Conservation (phyloP, 2,797 vertebrate species). For the Acomys russatus region DNA sequence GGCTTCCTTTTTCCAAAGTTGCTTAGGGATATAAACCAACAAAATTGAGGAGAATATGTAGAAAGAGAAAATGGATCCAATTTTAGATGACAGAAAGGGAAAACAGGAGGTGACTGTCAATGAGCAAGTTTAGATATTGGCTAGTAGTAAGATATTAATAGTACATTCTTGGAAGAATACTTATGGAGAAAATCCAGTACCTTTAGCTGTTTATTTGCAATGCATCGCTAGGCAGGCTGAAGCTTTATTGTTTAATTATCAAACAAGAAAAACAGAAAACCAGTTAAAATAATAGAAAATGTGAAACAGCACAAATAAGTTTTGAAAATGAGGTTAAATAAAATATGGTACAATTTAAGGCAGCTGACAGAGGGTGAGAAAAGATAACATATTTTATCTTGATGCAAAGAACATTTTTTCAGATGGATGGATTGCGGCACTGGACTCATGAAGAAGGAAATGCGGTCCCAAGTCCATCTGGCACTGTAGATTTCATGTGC, state of each 20-base stretch:
- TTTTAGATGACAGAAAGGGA: constrained; percentile 12
- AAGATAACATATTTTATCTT: constrained; percentile 46
- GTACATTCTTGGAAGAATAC: constrained; percentile 56
- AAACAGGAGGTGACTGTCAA: constrained; percentile 32
- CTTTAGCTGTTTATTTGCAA: background rate
- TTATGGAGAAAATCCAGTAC: background rate
- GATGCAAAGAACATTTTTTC: constrained; percentile 53
- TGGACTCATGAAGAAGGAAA: background rate
- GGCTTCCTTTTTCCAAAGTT: constrained; percentile 45
- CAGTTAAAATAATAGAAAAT: constrained; percentile 6
- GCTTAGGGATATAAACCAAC: constrained; percentile 3
- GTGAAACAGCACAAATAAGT: constrained; percentile 2
- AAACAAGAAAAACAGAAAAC: constrained; percentile 21
- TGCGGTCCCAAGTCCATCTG: background rate
- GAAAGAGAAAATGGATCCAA: constrained; percentile 24
- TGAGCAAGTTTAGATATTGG: background rate
- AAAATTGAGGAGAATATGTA: constrained; percentile 45
- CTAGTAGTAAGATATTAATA: background rate
- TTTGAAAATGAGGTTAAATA: constrained; percentile 23
- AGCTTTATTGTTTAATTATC: constrained; percentile 12
- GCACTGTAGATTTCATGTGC: constrained; percentile 1
- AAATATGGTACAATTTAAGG: constrained; percentile 35
- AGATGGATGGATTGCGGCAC: constrained; percentile 14
- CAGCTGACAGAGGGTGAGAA: background rate
- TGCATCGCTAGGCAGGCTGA: background rate